These are phyloP conservation scores for Eubasilissa regina DNA, from an alignment of 1,140 invertebrate species.

Conservation along the genomic window DNA sequence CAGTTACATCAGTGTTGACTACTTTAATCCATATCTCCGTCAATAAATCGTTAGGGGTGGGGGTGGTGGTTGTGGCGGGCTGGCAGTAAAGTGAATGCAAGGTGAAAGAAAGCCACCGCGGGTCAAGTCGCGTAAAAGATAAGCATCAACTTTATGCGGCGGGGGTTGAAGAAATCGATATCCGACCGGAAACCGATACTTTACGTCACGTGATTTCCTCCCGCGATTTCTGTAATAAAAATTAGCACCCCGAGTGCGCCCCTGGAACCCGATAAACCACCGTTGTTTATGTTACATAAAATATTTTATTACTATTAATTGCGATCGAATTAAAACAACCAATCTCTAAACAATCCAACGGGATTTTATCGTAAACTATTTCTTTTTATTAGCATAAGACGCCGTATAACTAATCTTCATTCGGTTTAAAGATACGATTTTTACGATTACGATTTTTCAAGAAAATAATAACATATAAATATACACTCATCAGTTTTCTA, in stretches of 20 bases:
- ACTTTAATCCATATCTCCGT: conserved; percentile 19
- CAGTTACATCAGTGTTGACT: conserved; percentile 1
- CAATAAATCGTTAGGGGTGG: conserved; percentile 22
- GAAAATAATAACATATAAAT: no score
- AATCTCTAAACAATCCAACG: no score
- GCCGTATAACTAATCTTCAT: no score
- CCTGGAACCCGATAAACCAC: neutral
- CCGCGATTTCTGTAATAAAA: conserved; percentile 24
- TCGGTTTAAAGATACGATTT: no score
- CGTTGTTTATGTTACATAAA: neutral
- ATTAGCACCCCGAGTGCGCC: conserved; percentile 15
- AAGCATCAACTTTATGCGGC: conserved; percentile 37
- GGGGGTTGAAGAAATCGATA: conserved; percentile 35
- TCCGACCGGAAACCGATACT: conserved; percentile 35
- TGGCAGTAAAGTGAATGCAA: conserved; percentile 32
- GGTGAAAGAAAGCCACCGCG: conserved; percentile 27
- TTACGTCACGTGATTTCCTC: conserved; percentile 35
- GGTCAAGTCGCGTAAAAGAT: conserved; percentile 14
- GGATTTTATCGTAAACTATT: no score
- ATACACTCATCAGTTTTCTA: no score
- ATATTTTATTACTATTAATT: neutral
- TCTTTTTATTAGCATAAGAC: no score
- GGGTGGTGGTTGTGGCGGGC: neutral
- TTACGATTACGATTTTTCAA: no score
- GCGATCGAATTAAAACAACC: no score